Evolutionary conservation across 1,140 invertebrate genomes (phyloP), one percentile per base, ranked within the genome.

Genomic region (Diabrotica undecimpunctata): DNA sequence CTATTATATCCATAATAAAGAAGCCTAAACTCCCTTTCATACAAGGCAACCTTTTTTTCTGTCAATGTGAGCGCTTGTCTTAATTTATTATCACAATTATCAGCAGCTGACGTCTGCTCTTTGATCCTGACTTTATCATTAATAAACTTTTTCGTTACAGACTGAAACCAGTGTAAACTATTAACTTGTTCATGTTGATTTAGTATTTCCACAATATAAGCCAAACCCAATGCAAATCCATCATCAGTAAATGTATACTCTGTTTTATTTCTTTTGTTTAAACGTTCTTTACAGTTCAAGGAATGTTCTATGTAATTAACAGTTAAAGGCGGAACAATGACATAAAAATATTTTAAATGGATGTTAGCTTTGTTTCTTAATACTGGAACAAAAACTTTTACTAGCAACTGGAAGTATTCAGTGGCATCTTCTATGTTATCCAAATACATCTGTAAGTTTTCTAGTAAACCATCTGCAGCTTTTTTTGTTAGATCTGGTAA

Each of bases 231-330:
- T 35, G 95, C 92, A 83, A 99, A 99, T 41, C 97, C 97, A 82
- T 99, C 97, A 81, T 99, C 96, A 6, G 94, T 96, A 79, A 99
- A 99, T 5, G 93, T 87, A 62, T 93, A 91, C 35, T 90, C 92
- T 11, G 85, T 79, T 77, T 91, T 90, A 72, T 94, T 94, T 74
- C 94, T 95, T 72, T 92, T 92, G 70, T 83, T 87, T 79, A 99
- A 88, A 78, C 95, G 94, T 71, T 98, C 94, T 79, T 98, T 98
- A 70, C 91, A 92, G 13, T 89, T 86, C 57, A 98, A 88, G 25
- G 94, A 90, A 77, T 98, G 89, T 75, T 99, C 95, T 10, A 99
- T 88, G 82, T 92, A 98, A 79, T 98, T 99, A 58, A 99, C 83
- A 5, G 94, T 98, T 68, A 99, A 78, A 6, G 97, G 89, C 36